Percentiles rank a stretch among this genome's conserved stretches.
Evolutionary conservation across 2,888 invertebrate species (phyloP).

Genomic region (Andrena minutula): DNA sequence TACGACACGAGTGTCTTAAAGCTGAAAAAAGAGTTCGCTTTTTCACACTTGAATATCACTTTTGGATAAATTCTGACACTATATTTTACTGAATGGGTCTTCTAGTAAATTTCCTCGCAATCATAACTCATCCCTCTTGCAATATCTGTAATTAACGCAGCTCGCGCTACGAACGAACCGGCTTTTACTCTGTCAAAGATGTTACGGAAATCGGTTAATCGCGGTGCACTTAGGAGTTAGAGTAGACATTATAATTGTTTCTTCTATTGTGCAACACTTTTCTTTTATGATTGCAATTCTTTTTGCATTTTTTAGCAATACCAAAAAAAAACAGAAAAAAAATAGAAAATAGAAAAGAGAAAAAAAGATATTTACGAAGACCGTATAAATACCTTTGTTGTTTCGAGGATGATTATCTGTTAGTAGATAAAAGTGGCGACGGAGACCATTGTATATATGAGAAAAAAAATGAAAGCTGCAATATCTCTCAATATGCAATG

Average conservation of each 20-base stretch:
- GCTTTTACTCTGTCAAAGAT: conserved; percentile 36
- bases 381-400: conserved; percentile 35
- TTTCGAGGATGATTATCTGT: conserved; percentile 38
- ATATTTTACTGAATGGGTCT: conserved; percentile 49
- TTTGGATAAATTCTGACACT: conserved; percentile 47
- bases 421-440: conserved; percentile 29
- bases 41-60: conserved; percentile 45
- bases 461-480: conserved; percentile 31
- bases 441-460: conserved; percentile 50
- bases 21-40: conserved; percentile 30
- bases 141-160: conserved; percentile 38
- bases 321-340: conserved; percentile 22
- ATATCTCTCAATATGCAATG: conserved; percentile 33
- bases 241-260: conserved; percentile 46
- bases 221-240: conserved; percentile 38
- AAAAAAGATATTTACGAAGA: conserved; percentile 14
- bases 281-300: conserved; percentile 37
- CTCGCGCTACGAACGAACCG: conserved; percentile 24
- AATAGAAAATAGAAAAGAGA: conserved; percentile 4
- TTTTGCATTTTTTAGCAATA: conserved; percentile 27
- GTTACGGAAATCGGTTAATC: conserved; percentile 35
- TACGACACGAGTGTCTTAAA: conserved; percentile 52
- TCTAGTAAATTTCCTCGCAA: conserved; percentile 43
- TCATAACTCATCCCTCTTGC: conserved; percentile 31
- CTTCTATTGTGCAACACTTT: conserved; percentile 32